Base-by-base conservation (phyloP, 2,888 invertebrate species). In the Melanargia galathea region DNA sequence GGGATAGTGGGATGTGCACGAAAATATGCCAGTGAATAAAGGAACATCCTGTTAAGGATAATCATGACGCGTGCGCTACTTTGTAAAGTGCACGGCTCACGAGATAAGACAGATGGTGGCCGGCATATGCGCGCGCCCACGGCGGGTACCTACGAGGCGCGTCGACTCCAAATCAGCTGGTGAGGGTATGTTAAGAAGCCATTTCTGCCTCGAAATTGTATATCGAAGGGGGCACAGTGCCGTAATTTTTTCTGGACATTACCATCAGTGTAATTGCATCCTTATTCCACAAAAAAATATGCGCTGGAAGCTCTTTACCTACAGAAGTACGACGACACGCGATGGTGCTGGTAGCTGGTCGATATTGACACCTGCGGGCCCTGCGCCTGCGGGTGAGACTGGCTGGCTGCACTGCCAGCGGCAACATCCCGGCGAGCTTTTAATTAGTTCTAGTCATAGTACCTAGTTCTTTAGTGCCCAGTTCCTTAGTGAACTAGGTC, bases 81-180 rank as follows among this genome's bases (percentile, higher is more conserved):
- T 76, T 74, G 77, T 74, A 68, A 68, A 70, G 68, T 70, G 74
- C 70, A 69, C 43, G 20, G 3, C 43, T 43, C 43, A 18, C 72
- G 72, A 72, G 74, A 76, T 73, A 64, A 74, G 80, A 82, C 84
- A 83, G 84, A 83, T 84, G 83, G 83, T 65, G 70, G 67, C 70
- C 73, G 70, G 48, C 67, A 77, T 71, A 71, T 74, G 72, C 66
- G 65, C 60, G 70, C 69, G 69, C 70, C 68, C 55, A 30, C 60
- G 63, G 62, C 62, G 64, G 54, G 59, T n/a, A n/a, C n/a, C 60
- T 61, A 5, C 59, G 40, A 59, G 40, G 61, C 59, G 52, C 59
- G 26, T 58, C 46, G 54, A 24, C 18, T 43, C 59, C 46, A 55
- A 62, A 49, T 30, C 57, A 60, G 58, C 55, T 26, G 43, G 55